Evolutionary conservation across 2,797 vertebrate species (phyloP).

Genomic region (Austrolebias charrua): DNA sequence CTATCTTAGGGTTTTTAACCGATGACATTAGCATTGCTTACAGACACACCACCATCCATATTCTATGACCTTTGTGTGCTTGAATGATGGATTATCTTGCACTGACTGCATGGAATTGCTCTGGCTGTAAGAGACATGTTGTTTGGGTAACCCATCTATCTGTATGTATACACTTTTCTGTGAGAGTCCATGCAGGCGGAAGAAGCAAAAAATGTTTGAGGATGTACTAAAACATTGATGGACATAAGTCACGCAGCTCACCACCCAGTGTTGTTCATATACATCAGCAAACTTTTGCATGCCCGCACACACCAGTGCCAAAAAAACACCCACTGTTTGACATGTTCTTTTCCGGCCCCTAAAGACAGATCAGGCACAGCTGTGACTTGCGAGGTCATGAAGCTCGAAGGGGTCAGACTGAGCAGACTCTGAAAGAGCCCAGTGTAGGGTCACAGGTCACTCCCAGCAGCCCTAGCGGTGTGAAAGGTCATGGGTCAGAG

Average conservation of each 20-base stretch:
- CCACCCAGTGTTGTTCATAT: slow-evolving; percentile 16
- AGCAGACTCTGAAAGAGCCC: slow-evolving; percentile 82
- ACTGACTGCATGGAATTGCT: slow-evolving; percentile 54
- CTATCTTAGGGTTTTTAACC: slow-evolving; percentile 69
- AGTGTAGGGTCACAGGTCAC: slow-evolving; percentile 82
- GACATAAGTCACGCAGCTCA: slow-evolving; percentile 27
- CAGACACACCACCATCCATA: slow-evolving; percentile 64
- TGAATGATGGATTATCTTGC: slow-evolving; percentile 76
- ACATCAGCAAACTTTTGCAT: slow-evolving; percentile 38
- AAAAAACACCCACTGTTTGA: slow-evolving; percentile 60
- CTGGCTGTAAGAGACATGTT: slow-evolving; percentile 55
- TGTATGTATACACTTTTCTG: slow-evolving; percentile 47
- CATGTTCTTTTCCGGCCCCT: slow-evolving; percentile 76
- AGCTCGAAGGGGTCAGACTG: slow-evolving; percentile 80
- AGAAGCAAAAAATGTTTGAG: slow-evolving; percentile 47
- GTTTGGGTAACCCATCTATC: slow-evolving; percentile 72
- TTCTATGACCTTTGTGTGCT: slow-evolving; percentile 65
- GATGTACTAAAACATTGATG: slow-evolving; percentile 49
- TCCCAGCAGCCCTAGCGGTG: slow-evolving; percentile 79
- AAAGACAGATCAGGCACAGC: slow-evolving; percentile 85
- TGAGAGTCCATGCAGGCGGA: slow-evolving; percentile 35
- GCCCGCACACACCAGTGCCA: slow-evolving; percentile 44
- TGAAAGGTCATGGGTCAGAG: slow-evolving; percentile 87
- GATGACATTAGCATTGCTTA: slow-evolving; percentile 77
- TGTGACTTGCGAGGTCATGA: slow-evolving; percentile 81